These are phyloP conservation scores for Lymantria monacha DNA, from an alignment of 2,888 invertebrate genomes.

Conservation along the genomic window DNA sequence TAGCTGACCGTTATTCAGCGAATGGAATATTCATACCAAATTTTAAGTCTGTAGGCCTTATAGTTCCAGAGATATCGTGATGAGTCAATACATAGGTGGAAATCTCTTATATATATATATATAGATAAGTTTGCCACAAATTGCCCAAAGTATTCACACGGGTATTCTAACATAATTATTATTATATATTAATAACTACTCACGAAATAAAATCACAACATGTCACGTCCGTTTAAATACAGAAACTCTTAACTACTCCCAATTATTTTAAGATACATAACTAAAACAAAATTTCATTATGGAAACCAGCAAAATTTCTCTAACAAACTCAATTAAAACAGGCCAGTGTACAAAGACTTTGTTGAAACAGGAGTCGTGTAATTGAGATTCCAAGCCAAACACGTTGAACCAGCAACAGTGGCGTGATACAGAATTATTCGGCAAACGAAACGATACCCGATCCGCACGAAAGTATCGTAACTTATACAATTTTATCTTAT, in stretches of 20 bases:
- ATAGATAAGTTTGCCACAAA: no score
- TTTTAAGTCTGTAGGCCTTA: no score
- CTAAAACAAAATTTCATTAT: conserved; percentile 13
- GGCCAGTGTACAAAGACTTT: conserved; percentile 12
- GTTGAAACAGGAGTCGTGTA: conserved; percentile 18
- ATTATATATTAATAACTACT: neutral
- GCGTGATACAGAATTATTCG: conserved; percentile 14
- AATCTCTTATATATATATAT: no score
- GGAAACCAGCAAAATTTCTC: conserved; percentile 1
- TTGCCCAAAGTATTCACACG: no score
- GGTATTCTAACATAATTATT: no score
- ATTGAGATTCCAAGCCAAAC: conserved; percentile 37
- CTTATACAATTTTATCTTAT: neutral
- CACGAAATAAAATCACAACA: neutral
- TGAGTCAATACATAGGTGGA: no score
- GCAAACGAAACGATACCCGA: conserved; percentile 19
- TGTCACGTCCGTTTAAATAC: neutral
- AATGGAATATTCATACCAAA: no score
- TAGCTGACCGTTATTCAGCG: no score
- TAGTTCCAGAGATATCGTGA: no score
- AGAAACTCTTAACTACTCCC: neutral
- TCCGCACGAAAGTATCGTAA: conserved; percentile 3
- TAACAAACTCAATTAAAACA: conserved; percentile 21
- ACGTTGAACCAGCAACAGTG: conserved; percentile 9
- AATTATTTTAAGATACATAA: neutral